Percentiles rank a stretch among this genome's conserved stretches.
Conservation (phyloP, 2,888 invertebrate species). For the Timandra comae region DNA sequence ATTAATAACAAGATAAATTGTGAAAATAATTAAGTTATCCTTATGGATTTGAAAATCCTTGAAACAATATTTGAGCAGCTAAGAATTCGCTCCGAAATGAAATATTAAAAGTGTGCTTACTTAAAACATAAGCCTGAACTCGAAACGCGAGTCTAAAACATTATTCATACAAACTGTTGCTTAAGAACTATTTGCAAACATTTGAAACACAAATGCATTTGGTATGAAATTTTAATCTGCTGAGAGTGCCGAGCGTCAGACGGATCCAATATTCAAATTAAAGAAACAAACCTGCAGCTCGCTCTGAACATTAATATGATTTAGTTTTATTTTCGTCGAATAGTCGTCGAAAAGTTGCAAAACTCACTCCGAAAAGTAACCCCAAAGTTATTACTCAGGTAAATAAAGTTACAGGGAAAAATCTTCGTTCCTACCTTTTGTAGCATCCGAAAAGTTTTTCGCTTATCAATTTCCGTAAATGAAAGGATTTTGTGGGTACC, state of each 20-base stretch:
- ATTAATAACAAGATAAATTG: too few relatives aligned
- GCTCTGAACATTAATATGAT: slow-evolving; percentile 44
- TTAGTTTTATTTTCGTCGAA: slow-evolving; percentile 49
- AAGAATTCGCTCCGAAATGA: too few relatives aligned
- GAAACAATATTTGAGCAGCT: too few relatives aligned
- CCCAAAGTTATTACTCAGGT: slow-evolving; percentile 51
- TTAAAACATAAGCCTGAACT: slow-evolving; percentile 10
- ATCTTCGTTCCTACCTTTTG: slow-evolving; percentile 33
- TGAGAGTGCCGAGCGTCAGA: slow-evolving; percentile 26
- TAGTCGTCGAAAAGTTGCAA: slow-evolving; percentile 36
- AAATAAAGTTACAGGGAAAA: slow-evolving; percentile 50
- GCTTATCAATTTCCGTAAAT: slow-evolving; percentile 53
- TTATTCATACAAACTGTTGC: slow-evolving; percentile 23
- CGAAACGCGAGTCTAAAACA: slow-evolving; percentile 6
- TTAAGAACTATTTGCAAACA: slow-evolving; percentile 23
- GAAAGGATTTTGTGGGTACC: slow-evolving; percentile 42
- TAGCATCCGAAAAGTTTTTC: slow-evolving; percentile 39
- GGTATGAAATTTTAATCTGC: slow-evolving; percentile 35
- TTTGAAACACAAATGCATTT: slow-evolving; percentile 33
- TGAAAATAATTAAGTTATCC: too few relatives aligned
- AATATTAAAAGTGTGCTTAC: background rate
- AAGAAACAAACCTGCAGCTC: slow-evolving; percentile 35
- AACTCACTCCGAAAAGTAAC: slow-evolving; percentile 36
- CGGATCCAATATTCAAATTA: slow-evolving; percentile 47
- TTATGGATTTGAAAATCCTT: too few relatives aligned